A percentile compares a stretch with the other conserved stretches of the same genome.
Evolutionary conservation across 2,888 invertebrate genomes (phyloP).

Genomic region (Apomyelois bistriatella): DNA sequence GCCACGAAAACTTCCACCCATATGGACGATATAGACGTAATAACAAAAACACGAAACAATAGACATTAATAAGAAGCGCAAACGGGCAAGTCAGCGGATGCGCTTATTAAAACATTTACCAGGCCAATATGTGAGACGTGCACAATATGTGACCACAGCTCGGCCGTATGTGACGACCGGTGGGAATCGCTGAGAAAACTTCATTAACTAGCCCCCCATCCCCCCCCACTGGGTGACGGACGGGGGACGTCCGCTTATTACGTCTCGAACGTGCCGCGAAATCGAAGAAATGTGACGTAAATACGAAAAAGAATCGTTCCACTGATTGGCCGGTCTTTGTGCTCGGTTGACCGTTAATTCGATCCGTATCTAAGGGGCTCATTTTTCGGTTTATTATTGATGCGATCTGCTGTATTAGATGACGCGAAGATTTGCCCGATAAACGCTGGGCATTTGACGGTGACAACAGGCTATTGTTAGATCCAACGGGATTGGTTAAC

Average conservation of each 20-base stretch:
- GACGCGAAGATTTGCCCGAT: constrained; percentile 7
- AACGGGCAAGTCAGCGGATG: constrained; percentile 61
- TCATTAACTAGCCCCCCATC: constrained; percentile 74
- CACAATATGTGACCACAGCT: constrained; percentile 75
- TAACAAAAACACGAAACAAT: constrained; percentile 76
- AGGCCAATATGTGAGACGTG: constrained; percentile 75
- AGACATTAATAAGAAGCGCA: constrained; percentile 74
- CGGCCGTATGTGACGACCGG: constrained; percentile 77
- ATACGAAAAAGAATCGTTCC: constrained; percentile 69
- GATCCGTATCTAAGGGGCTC: constrained; percentile 59
- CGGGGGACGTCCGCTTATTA: constrained; percentile 73
- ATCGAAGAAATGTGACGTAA: constrained; percentile 79
- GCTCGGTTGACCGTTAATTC: constrained; percentile 71
- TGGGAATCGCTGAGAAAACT: constrained; percentile 80
- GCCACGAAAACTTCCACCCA: constrained; percentile 8
- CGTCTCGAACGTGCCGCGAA: constrained; percentile 77
- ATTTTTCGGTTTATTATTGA: constrained; percentile 69
- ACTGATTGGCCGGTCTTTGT: constrained; percentile 72
- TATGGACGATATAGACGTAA: constrained; percentile 54
- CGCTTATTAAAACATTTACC: constrained; percentile 79
- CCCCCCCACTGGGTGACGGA: constrained; percentile 49
- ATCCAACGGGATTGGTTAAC: constrained; percentile 2
- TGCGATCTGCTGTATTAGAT: constrained; percentile 36
- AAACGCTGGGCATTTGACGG: constrained; percentile 11
- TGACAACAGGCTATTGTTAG: constrained; percentile 6